Conservation (phyloP, 1,140 invertebrate genomes). For the Saccostrea echinata region DNA sequence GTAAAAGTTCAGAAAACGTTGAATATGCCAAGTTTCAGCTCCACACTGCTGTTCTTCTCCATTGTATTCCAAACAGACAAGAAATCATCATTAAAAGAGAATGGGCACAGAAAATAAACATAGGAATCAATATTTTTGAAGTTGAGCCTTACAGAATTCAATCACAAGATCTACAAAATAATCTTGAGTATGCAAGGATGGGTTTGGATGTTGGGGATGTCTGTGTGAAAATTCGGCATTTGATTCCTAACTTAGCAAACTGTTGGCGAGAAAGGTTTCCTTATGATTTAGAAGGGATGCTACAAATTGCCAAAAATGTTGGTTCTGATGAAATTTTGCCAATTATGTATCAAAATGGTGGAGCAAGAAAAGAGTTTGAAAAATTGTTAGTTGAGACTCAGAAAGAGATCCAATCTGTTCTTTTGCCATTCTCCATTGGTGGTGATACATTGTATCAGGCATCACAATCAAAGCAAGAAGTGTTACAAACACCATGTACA, state of each 20-base stretch:
- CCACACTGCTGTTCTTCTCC: slow-evolving; percentile 24
- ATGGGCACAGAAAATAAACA: neutral
- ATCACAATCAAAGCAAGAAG: neutral
- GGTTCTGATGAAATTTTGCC: slow-evolving; percentile 17
- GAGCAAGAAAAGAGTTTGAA: slow-evolving; percentile 41
- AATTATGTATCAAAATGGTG: slow-evolving; percentile 42
- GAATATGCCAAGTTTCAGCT: slow-evolving; percentile 11
- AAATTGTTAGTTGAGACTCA: slow-evolving; percentile 25
- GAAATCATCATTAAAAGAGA: slow-evolving; percentile 10
- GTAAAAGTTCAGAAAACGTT: neutral
- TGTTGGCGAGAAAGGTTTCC: slow-evolving; percentile 19
- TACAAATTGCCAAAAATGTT: slow-evolving; percentile 2
- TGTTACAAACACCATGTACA: neutral
- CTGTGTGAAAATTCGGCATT: slow-evolving; percentile 12
- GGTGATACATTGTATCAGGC: neutral
- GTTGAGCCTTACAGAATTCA: slow-evolving; percentile 26
- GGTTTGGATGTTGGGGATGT: slow-evolving; percentile 18
- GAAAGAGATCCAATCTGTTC: neutral
- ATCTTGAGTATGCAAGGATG: slow-evolving; percentile 4
- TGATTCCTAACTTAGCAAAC: slow-evolving; percentile 32
- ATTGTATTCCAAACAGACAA: slow-evolving; percentile 17
- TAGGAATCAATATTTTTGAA: slow-evolving; percentile 41
- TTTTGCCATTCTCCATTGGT: slow-evolving; percentile 11
- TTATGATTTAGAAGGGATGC: slow-evolving; percentile 23
- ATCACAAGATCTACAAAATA: slow-evolving; percentile 33